phyloP scores from a whole-genome alignment of 2,113 vertebrate genomes.

The Dipodomys stephensi region DNA sequence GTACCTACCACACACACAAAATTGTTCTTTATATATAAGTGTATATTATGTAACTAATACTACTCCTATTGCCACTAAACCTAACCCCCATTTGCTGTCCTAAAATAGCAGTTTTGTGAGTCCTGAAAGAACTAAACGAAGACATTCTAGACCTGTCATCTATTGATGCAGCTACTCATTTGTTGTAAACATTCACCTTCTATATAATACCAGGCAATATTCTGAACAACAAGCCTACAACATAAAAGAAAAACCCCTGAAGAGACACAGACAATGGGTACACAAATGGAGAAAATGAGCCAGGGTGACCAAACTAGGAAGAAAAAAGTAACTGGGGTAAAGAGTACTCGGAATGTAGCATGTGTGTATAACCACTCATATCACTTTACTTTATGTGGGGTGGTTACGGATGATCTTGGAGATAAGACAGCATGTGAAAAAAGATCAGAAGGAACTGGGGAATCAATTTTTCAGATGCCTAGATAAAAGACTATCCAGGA shows the following conservation, averaged over 20 bases:
- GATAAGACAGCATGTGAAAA: background rate
- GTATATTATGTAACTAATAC: background rate
- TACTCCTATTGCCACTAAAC: background rate
- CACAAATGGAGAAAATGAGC: background rate
- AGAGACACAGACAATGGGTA: background rate
- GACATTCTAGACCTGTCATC: background rate
- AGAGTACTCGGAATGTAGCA: accelerated
- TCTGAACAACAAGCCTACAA: background rate
- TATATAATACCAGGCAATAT: background rate
- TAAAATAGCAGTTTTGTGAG: background rate
- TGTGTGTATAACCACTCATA: accelerated
- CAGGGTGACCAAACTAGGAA: background rate
- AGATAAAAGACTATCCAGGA: background rate
- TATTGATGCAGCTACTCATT: background rate
- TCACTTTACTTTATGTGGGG: background rate
- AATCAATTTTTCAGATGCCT: background rate
- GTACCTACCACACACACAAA: background rate
- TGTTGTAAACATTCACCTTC: background rate
- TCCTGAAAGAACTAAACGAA: background rate
- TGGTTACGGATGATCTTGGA: background rate
- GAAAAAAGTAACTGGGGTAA: background rate
- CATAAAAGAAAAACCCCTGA: background rate
- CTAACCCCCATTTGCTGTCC: background rate
- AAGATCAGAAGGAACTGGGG: background rate
- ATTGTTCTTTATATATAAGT: background rate